Evolutionary conservation across 2,113 vertebrate species (phyloP), one percentile per base, ranked within the genome.

Genomic region (Perccottus glenii): DNA sequence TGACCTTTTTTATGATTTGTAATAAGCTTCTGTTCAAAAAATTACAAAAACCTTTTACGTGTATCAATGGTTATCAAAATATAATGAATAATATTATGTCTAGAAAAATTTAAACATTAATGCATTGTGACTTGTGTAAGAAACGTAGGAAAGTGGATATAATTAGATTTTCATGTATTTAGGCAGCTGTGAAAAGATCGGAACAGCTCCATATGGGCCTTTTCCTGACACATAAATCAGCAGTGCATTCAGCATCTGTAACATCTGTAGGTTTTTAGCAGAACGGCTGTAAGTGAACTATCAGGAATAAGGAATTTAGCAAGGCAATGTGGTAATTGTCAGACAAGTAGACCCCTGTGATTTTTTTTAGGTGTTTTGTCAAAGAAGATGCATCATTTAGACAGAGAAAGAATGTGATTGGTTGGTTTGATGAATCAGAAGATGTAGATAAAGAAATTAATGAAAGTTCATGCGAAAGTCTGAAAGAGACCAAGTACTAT

Each of bases 151-250:
- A 40, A 40, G 12, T 19, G 35, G 9, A 40, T 43, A 45, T 42
- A 1, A 58, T 44, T 53, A 15, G 35, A 65, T 53, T 46, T 62
- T 19, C 8, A 42, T 68, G n/a, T 40, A 33, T 51, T 64, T 11
- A 15, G 40, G 32, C 44, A 70, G 48, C 11, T 4, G 9, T 72
- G 35, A 68, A 71, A 35, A 55, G 35, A 70, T 56, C 52, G 15
- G 35, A 66, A 5, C 59, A 38, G 48, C 15, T 36, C 19, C 15
- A 8, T 16, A 42, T 11, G 59, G 55, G 27, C 27, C 27, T n/a
- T 12, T 19, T 70, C 44, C 27, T 36, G 11, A 45, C 16, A 19
- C 38, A 55, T 45, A 55, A 64, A 66, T 43, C 47, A 9, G 16
- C 36, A 36, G 32, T 33, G 3, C 0, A 43, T 19, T 5, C 19